These are phyloP conservation scores for Chrysodeixis includens DNA, from an alignment of 2,888 invertebrate genomes.

Conservation along the genomic window DNA sequence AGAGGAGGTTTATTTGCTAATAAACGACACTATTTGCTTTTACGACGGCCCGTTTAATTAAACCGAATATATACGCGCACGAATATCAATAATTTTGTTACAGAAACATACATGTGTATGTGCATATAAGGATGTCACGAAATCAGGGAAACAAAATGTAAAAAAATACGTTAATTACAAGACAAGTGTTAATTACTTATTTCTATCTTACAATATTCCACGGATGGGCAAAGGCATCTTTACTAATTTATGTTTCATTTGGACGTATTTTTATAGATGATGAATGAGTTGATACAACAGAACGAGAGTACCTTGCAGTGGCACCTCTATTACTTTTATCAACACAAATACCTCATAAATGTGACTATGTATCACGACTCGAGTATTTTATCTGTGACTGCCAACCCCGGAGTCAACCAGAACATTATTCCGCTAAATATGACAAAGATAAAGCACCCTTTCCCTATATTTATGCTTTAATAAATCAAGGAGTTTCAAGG, in stretches of 20 bases:
- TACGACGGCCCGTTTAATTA: conserved; percentile 61
- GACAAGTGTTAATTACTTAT: no score
- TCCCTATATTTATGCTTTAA: conserved; percentile 43
- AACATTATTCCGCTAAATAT: conserved; percentile 38
- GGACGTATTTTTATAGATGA: no score
- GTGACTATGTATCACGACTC: conserved; percentile 25
- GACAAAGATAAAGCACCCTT: conserved; percentile 46
- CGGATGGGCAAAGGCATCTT: no score
- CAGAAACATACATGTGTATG: conserved; percentile 26
- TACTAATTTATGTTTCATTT: no score
- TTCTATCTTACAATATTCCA: no score
- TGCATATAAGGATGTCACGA: conserved; percentile 39
- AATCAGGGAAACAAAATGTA: neutral
- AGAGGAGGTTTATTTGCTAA: conserved; percentile 50
- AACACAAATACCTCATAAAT: conserved; percentile 3
- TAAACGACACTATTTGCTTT: conserved; percentile 59
- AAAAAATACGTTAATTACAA: neutral
- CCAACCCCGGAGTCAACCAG: conserved; percentile 20
- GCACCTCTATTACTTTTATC: conserved; percentile 4
- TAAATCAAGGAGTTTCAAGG: conserved; percentile 42
- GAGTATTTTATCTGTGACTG: conserved; percentile 26
- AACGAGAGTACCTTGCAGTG: neutral
- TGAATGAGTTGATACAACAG: neutral
- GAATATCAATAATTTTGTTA: conserved; percentile 61
- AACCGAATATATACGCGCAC: conserved; percentile 52